Base-by-base conservation (phyloP, 2,797 vertebrate genomes). In the Acridotheres tristis region DNA sequence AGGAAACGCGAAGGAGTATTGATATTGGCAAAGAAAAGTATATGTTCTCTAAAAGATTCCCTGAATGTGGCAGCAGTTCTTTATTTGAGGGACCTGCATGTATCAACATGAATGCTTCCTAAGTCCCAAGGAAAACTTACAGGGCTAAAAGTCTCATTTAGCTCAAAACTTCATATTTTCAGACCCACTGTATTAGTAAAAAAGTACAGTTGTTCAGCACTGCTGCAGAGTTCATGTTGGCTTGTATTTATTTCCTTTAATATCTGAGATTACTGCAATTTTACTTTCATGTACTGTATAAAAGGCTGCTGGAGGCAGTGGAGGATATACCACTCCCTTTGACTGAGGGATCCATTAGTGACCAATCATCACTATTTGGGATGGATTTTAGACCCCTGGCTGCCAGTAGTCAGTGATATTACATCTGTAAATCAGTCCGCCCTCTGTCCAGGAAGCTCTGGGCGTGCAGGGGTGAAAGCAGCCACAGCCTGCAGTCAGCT, bases 241-340 rank as follows among this genome's bases (percentile, higher is more conserved):
- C 16, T 7, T 84, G 65, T 94, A 93, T 92, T 92, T 93, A 94
- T 96, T 97, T 95, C 55, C 47, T 94, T 94, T 93, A 84, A 82
- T 92, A 76, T 58, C 36, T 62, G 48, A 59, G 76, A 81, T 59
- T 54, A 54, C 50, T 87, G 82, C 48, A 80, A 63, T 94, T 95
- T 96, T 71, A 42, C 73, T 93, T 96, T 79, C 59, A 80, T 50
- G n/a, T 55, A 16, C 22, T 61, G 15, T 14, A 47, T 62, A 43
- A 92, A 85, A 80, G 57, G 42, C 71, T 80, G 65, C 85, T 66
- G 69, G n/a, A 89, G 58, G 48, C 58, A 57, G n/a, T 17, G 50
- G 13, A 65, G 50, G 50, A 3, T 11, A 43, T 55, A 72, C 40
- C 21, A 14, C 20, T 79, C 8, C 30, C 26, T 84, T 78, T 75